phyloP scores from a whole-genome alignment of 2,888 invertebrate genomes.

The Xiphydria camelus region DNA sequence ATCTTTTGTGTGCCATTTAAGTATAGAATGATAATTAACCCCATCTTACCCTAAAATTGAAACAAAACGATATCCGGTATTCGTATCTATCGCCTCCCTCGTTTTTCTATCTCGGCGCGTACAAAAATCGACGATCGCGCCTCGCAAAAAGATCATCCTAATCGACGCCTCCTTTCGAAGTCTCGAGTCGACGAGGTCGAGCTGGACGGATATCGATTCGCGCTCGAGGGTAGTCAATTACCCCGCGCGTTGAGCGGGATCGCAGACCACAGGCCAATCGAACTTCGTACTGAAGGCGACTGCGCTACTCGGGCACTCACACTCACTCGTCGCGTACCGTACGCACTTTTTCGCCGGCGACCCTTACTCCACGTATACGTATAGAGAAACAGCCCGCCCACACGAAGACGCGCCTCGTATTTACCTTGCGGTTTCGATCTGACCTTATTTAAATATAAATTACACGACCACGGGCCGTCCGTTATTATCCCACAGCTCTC shows the following conservation, averaged over 20 bases:
- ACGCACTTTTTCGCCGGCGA: slow-evolving; percentile 8
- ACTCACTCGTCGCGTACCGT: too few relatives aligned
- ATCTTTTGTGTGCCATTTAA: too few relatives aligned
- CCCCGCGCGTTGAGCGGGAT: background rate
- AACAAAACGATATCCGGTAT: too few relatives aligned
- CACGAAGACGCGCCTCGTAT: slow-evolving; percentile 39
- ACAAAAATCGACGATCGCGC: too few relatives aligned
- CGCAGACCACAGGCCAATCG: slow-evolving; percentile 46
- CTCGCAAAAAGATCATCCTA: too few relatives aligned
- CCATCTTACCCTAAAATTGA: too few relatives aligned
- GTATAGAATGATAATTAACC: too few relatives aligned
- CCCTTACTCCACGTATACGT: background rate
- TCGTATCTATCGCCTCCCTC: too few relatives aligned
- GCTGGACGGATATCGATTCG: background rate
- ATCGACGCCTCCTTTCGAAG: background rate
- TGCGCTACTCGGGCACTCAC: too few relatives aligned
- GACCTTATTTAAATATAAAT: slow-evolving; percentile 56
- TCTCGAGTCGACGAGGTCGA: background rate
- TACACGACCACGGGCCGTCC: slow-evolving; percentile 28
- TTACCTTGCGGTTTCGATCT: slow-evolving; percentile 55
- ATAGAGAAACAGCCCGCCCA: slow-evolving; percentile 10
- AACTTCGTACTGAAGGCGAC: too few relatives aligned
- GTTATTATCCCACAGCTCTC: slow-evolving; percentile 20
- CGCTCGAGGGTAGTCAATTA: background rate
- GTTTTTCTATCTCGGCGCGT: background rate